These are phyloP conservation scores for Ernsta delagoae DNA, from an alignment of 2,888 invertebrate genomes.

Conservation along the genomic window DNA sequence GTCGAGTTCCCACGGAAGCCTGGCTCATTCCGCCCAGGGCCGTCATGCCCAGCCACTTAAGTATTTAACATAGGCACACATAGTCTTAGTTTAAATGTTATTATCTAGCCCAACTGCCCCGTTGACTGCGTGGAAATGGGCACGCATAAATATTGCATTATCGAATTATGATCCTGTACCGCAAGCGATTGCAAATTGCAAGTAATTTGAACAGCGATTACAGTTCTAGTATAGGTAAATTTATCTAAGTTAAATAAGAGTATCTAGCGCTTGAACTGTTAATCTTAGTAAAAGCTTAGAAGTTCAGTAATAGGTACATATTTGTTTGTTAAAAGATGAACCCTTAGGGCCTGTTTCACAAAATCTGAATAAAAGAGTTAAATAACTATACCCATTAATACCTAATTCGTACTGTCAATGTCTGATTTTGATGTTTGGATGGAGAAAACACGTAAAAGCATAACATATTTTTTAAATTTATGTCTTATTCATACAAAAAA, in stretches of 20 bases:
- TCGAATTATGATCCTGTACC: constrained; percentile 38
- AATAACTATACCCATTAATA: no score
- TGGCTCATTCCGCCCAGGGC: constrained; percentile 75
- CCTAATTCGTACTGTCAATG: no score
- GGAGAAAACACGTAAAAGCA: no score
- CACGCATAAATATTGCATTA: constrained; percentile 69
- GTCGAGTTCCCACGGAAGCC: constrained; percentile 83
- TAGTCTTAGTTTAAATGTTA: constrained; percentile 80
- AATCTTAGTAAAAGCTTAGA: background rate
- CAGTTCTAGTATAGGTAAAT: constrained; percentile 16
- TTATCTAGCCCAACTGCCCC: constrained; percentile 81
- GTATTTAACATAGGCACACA: constrained; percentile 79
- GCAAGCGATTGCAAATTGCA: constrained; percentile 36
- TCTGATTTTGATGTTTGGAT: no score
- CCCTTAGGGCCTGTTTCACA: no score
- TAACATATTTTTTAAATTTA: no score
- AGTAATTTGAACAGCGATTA: constrained; percentile 33
- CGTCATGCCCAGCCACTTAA: constrained; percentile 82
- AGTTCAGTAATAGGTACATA: no score
- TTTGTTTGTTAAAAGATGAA: no score
- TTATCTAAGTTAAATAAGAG: constrained; percentile 19
- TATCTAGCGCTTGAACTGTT: background rate
- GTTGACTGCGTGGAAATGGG: constrained; percentile 77
- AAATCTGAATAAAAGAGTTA: no score
- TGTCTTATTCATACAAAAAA: no score